phyloP scores from a whole-genome alignment of 2,797 vertebrate species.

The Cygnus olor region DNA sequence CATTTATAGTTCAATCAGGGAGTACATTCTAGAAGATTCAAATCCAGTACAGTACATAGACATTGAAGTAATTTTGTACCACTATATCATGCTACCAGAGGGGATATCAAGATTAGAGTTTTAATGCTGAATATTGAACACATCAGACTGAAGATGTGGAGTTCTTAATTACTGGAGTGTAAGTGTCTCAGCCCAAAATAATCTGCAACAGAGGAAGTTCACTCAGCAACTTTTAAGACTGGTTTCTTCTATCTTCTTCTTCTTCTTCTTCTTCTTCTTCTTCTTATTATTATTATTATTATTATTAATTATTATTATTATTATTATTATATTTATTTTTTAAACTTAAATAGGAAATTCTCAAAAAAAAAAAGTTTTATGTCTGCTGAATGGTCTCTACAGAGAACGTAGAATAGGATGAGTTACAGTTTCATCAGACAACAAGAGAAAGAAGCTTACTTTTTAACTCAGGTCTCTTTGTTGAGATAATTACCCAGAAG shows the following conservation, averaged over 20 bases:
- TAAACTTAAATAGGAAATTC: background rate
- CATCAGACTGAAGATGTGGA: background rate
- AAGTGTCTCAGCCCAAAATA: constrained; percentile 9
- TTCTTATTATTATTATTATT: too few relatives aligned
- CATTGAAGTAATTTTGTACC: constrained; percentile 15
- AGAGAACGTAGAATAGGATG: background rate
- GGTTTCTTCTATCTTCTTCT: background rate
- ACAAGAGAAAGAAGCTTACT: background rate
- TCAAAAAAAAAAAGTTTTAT: background rate
- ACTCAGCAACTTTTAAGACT: background rate
- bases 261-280: background rate
- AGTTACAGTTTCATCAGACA: background rate
- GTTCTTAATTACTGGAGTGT: background rate
- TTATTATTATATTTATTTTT: too few relatives aligned
- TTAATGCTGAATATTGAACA: constrained; percentile 42
- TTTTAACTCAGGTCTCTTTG: background rate
- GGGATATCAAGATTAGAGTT: constrained; percentile 30
- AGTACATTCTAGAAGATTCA: constrained; percentile 41
- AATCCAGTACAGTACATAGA: constrained; percentile 16
- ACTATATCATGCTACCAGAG: constrained; percentile 21
- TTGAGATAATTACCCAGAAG: background rate
- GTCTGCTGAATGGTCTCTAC: background rate
- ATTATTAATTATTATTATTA: too few relatives aligned
- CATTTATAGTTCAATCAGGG: constrained; percentile 45
- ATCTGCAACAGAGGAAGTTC: background rate